Conservation (phyloP, 2,888 invertebrate species). For the Stenodema calcarata region DNA sequence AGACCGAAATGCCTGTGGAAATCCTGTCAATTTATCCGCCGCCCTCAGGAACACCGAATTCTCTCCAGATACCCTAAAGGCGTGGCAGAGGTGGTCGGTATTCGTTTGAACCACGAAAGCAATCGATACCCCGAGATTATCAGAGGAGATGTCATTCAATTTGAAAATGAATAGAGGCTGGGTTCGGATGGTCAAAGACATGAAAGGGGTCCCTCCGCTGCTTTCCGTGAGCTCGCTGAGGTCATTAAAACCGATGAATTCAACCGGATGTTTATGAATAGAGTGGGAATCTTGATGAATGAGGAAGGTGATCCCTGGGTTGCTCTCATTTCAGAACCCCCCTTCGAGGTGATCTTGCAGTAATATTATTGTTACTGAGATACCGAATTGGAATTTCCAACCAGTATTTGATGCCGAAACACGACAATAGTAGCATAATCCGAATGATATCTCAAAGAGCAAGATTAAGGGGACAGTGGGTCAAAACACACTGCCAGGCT, state of each 20-base stretch:
- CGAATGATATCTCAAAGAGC: too few relatives aligned
- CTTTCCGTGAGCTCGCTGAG: not conserved
- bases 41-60: too few relatives aligned
- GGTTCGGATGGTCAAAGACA: not conserved
- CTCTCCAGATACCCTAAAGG: too few relatives aligned
- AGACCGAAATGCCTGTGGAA: too few relatives aligned
- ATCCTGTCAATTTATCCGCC: too few relatives aligned
- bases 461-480: too few relatives aligned
- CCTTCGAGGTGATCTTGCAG: not conserved
- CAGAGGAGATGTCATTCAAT: constrained; percentile 5
- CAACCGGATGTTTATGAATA: not conserved
- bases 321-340: not conserved
- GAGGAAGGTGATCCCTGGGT: not conserved
- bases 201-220: not conserved
- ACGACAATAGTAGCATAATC: too few relatives aligned
- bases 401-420: too few relatives aligned
- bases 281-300: not conserved
- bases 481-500: too few relatives aligned
- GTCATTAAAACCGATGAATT: constrained; percentile 10
- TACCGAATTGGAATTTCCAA: too few relatives aligned
- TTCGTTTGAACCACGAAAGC: not conserved
- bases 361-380: too few relatives aligned
- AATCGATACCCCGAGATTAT: not conserved
- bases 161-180: constrained; percentile 4
- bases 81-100: not conserved